phyloP scores from a whole-genome alignment of 2,113 vertebrate genomes.

The Mustela lutreola region DNA sequence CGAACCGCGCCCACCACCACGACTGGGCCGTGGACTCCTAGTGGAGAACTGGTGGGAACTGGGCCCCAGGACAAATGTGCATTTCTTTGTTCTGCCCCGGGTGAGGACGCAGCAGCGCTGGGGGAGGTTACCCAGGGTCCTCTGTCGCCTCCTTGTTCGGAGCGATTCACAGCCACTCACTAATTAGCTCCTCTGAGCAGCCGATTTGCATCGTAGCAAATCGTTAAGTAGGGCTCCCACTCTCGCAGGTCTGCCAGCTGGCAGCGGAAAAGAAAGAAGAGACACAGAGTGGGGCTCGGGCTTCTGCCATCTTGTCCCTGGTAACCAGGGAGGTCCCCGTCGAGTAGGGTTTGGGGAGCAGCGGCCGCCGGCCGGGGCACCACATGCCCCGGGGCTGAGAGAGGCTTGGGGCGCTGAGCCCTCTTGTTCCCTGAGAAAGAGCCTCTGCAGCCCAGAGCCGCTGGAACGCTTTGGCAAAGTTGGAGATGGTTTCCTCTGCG shows the following conservation, averaged over 20 bases:
- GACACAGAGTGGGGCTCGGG: not conserved
- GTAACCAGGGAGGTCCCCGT: not conserved
- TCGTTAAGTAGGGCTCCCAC: slow-evolving; percentile 57
- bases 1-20: not conserved
- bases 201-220: slow-evolving; percentile 55
- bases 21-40: not conserved
- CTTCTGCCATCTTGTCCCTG: slow-evolving; percentile 45
- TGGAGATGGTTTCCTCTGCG: not conserved
- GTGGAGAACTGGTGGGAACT: not conserved
- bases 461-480: not conserved
- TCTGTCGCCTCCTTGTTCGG: slow-evolving; percentile 33
- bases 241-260: slow-evolving; percentile 60
- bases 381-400: not conserved
- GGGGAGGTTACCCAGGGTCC: not conserved
- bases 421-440: not conserved
- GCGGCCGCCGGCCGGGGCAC: not conserved
- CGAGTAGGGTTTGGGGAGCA: not conserved
- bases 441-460: not conserved
- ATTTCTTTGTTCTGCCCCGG: not conserved
- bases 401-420: not conserved
- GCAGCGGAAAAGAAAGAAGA: slow-evolving; percentile 15
- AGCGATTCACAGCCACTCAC: slow-evolving; percentile 48
- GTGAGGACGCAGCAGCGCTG: not conserved
- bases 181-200: slow-evolving; percentile 70
- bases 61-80: not conserved